These are phyloP conservation scores for Caenorhabditis virilis DNA, from an alignment of 2,888 invertebrate species.

Conservation along the genomic window DNA sequence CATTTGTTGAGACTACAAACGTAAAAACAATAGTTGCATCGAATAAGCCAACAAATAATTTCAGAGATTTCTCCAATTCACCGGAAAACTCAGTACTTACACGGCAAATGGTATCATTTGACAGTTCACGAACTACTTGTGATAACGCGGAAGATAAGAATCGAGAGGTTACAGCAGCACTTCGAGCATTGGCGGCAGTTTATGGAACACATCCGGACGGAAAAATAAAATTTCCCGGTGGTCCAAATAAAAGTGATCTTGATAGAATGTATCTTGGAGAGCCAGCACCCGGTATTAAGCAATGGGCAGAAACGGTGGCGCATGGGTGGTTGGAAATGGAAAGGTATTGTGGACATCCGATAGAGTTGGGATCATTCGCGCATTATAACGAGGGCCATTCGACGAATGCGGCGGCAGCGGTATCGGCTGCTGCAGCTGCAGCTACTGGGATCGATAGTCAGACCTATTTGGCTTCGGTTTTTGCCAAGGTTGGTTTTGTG, in stretches of 20 bases:
- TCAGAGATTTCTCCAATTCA: no score
- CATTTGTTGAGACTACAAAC: conserved; percentile 28
- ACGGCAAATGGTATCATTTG: conserved; percentile 32
- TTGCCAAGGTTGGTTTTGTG: no score
- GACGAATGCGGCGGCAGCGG: conserved; percentile 51
- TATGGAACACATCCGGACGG: conserved; percentile 22
- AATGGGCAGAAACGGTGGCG: conserved; percentile 22
- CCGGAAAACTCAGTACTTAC: no score
- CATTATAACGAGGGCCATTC: conserved; percentile 9
- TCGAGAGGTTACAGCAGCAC: conserved; percentile 8
- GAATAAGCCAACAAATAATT: neutral
- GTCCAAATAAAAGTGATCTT: conserved; percentile 14
- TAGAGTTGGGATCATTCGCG: conserved; percentile 19
- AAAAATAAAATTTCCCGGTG: conserved; percentile 20
- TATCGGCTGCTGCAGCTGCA: conserved; percentile 44
- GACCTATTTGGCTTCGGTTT: conserved; percentile 22
- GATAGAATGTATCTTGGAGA: conserved; percentile 24
- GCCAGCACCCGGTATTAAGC: conserved; percentile 17
- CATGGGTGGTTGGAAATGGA: conserved; percentile 38
- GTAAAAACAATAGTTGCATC: conserved; percentile 2
- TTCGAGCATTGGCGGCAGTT: conserved; percentile 8
- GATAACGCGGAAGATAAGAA: neutral
- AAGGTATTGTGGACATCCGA: conserved; percentile 16
- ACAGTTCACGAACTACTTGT: neutral
- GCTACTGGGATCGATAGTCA: conserved; percentile 43